Conservation (phyloP, 2,797 vertebrate genomes). For the Pseudochirops corinnae region DNA sequence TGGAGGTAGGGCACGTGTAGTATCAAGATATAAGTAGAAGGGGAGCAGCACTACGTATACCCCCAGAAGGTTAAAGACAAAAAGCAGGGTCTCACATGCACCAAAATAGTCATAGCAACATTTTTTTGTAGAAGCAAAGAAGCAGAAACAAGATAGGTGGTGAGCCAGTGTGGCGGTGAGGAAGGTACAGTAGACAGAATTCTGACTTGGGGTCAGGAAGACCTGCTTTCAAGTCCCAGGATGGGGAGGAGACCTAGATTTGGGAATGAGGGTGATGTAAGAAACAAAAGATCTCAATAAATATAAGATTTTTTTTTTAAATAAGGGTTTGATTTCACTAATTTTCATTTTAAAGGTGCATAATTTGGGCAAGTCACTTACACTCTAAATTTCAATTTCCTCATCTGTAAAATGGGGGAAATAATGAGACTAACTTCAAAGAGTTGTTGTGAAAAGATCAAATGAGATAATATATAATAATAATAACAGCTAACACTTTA, state of each 20-base stretch:
- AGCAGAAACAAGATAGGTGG: not conserved
- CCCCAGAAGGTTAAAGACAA: not conserved
- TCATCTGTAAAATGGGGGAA: too few species aligned
- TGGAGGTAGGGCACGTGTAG: not conserved
- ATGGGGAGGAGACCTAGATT: not conserved
- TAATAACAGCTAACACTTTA: too few species aligned
- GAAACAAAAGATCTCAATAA: not conserved
- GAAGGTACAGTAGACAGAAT: not conserved
- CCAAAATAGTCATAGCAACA: not conserved
- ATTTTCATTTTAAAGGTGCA: not conserved
- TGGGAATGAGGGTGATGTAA: not conserved
- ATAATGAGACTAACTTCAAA: too few species aligned
- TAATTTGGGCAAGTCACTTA: too few species aligned
- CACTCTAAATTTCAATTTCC: too few species aligned
- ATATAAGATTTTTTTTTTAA: not conserved
- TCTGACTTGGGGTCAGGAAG: not conserved
- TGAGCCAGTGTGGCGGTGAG: not conserved
- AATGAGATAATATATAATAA: too few species aligned
- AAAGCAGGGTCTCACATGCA: not conserved
- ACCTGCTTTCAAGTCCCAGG: not conserved
- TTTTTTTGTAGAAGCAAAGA: not conserved
- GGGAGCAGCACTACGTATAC: not conserved
- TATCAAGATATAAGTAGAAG: not conserved
- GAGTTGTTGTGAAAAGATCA: too few species aligned
- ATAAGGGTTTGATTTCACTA: not conserved